Evolutionary conservation across 2,797 vertebrate species (phyloP), one percentile per base, ranked within the genome.

Genomic region (Catharus ustulatus): DNA sequence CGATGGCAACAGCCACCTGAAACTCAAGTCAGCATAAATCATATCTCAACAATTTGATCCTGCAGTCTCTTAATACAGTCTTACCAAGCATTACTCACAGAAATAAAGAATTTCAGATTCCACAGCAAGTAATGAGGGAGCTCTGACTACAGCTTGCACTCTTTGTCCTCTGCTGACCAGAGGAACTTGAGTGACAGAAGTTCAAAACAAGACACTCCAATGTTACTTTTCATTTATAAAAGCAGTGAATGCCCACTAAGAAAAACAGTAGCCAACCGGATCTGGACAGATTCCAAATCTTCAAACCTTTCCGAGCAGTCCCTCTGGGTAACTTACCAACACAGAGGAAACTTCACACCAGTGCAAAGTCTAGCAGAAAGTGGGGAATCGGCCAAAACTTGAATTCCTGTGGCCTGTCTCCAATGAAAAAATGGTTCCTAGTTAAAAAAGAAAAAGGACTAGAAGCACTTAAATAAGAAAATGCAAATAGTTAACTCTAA

Each of bases 151-250:
- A 68, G 54, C 36, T 83, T 92, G 42, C 54, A 45, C 30, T 84
- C 10, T 93, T 94, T 92, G 82, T 92, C 83, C 91, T 88, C 73
- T 84, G 59, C 58, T 92, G 79, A 95, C 94, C 84, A 91, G 87
- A 86, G 89, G 69, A 84, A 59, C 76, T 86, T 81, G 66, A 96
- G 52, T 38, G 73, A 84, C 71, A 79, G 80, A 94, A 90, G 83
- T 89, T 84, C 87, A 74, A 94, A 97, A 81, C 59, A 92, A 93
- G 87, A 88, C 77, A 43, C 67, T 94, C 58, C 88, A 92, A 69
- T 67, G 89, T 90, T 89, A 67, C 79, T 88, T 69, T 86, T 95
- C 55, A 17, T 86, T 94, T 94, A 73, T 88, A 93, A 94, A 95
- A 84, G 76, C 43, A 81, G 64, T 94, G 91, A 95, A 96, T 90